Conservation (phyloP, 2,888 invertebrate species). For the Dascillus cervinus region DNA sequence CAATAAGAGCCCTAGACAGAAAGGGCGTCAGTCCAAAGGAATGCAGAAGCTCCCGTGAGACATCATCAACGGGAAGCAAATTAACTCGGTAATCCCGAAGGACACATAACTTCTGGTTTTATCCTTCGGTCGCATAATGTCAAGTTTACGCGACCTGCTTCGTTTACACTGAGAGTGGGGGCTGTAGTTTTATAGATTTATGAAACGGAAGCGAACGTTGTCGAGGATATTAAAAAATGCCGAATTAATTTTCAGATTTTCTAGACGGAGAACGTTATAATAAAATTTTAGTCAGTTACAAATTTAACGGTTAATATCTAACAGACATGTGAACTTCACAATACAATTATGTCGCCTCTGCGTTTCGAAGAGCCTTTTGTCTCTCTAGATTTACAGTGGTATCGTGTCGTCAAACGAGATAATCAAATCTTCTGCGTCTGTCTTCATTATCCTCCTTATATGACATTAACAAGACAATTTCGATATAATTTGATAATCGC, state of each 20-base stretch:
- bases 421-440: slow-evolving; percentile 25
- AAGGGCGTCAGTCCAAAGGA: slow-evolving; percentile 20
- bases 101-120: slow-evolving; percentile 39
- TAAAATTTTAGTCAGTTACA: too few species aligned
- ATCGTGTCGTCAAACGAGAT: slow-evolving; percentile 22
- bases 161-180: slow-evolving; percentile 14
- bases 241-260: too few species aligned
- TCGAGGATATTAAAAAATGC: too few species aligned
- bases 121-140: slow-evolving; percentile 37
- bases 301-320: too few species aligned
- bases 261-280: too few species aligned
- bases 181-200: slow-evolving; percentile 13
- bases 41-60: slow-evolving; percentile 31
- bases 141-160: slow-evolving; percentile 23
- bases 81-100: slow-evolving; percentile 36
- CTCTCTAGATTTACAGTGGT: too few species aligned
- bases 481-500: slow-evolving; percentile 26
- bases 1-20: too few species aligned
- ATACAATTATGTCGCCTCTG: too few species aligned
- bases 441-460: slow-evolving; percentile 25
- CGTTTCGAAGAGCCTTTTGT: too few species aligned
- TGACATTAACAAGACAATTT: slow-evolving; percentile 24
- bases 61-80: slow-evolving; percentile 41
- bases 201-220: too few species aligned
- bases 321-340: slow-evolving; percentile 22